These are phyloP conservation scores for Napeogenes inachia DNA, from an alignment of 2,888 invertebrate species.

Conservation along the genomic window DNA sequence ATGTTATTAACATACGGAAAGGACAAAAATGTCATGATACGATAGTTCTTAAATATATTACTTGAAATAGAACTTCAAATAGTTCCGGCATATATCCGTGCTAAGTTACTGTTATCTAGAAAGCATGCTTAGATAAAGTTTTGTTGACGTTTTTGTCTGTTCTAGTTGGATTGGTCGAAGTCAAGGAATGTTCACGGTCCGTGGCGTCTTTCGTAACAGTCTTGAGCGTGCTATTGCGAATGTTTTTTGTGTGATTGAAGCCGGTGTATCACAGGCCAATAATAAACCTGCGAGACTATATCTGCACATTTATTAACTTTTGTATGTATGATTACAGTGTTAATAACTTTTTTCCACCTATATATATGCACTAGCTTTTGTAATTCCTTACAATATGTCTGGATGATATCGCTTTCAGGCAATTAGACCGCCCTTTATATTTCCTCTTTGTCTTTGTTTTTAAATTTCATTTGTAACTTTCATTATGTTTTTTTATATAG, in stretches of 20 bases:
- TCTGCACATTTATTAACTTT: background rate
- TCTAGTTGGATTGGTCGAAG: slow-evolving; percentile 59
- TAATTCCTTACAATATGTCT: no score
- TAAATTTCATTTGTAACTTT: no score
- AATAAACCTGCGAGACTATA: background rate
- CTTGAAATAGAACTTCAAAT: slow-evolving; percentile 2
- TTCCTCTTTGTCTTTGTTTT: no score
- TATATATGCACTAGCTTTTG: no score
- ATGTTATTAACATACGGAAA: background rate
- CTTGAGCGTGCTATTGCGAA: slow-evolving; percentile 70
- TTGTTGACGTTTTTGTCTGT: slow-evolving; percentile 62
- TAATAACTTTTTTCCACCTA: no score
- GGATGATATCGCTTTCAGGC: no score
- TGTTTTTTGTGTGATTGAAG: slow-evolving; percentile 51
- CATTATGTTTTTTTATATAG: no score
- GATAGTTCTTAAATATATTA: background rate
- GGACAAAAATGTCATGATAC: background rate
- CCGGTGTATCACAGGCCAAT: slow-evolving; percentile 13
- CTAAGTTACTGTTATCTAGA: slow-evolving; percentile 39
- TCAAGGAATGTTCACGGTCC: slow-evolving; percentile 74
- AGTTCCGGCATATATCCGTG: slow-evolving; percentile 12
- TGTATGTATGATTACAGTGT: no score
- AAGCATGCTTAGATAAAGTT: slow-evolving; percentile 46
- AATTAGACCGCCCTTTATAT: no score
- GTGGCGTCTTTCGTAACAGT: slow-evolving; percentile 73